These are phyloP conservation scores for Sebastes itinus DNA, from an alignment of 2,797 vertebrate genomes.

Conservation along the genomic window DNA sequence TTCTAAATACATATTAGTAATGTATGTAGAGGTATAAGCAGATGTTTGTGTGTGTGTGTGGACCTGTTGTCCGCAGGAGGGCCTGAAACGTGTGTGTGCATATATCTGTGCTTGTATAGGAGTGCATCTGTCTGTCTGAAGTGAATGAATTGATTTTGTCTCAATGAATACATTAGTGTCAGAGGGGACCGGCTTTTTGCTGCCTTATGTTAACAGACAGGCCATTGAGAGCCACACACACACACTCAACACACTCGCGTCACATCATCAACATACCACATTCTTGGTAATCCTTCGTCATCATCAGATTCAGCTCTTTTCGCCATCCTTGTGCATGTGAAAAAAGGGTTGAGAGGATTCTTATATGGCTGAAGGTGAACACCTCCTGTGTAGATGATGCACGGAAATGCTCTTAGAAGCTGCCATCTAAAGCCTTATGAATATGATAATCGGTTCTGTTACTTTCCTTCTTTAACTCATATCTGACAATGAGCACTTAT, in stretches of 20 bases:
- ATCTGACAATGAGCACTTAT: neutral
- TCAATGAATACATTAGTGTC: conserved; percentile 52
- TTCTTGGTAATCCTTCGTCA: neutral
- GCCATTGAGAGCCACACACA: conserved; percentile 13
- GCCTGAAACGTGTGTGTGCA: neutral
- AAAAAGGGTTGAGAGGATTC: neutral
- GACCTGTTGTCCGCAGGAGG: neutral
- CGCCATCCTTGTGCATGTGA: neutral
- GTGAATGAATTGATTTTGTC: conserved; percentile 48
- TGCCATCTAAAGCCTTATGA: neutral
- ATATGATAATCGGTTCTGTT: neutral
- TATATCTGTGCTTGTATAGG: neutral
- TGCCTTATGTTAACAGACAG: conserved; percentile 38
- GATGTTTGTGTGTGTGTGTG: neutral
- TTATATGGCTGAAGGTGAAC: neutral
- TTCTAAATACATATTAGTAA: neutral
- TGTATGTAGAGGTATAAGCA: neutral
- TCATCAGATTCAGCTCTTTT: neutral
- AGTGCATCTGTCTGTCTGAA: conserved; percentile 14
- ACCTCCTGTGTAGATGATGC: neutral
- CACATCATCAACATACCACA: conserved; percentile 17
- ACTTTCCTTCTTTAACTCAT: neutral
- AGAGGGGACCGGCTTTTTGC: conserved; percentile 23
- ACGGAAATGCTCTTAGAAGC: neutral
- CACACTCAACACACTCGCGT: conserved; percentile 4